A percentile compares a stretch with the other conserved stretches of the same genome.
Evolutionary conservation across 2,797 vertebrate species (phyloP).

Genomic region (Cetoscarus ocellatus): DNA sequence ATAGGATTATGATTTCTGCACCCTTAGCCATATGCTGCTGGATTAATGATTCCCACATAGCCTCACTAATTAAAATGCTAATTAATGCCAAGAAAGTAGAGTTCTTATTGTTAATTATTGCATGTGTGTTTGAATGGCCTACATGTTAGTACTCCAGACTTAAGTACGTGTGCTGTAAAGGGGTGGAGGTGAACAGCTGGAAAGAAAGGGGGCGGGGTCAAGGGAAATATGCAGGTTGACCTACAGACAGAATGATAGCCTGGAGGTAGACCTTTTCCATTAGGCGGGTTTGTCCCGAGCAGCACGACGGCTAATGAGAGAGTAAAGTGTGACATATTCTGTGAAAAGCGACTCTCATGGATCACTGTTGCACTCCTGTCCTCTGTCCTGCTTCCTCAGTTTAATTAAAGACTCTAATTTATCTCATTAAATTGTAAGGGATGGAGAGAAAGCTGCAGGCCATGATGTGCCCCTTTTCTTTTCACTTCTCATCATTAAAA

Average conservation of each 20-base stretch:
- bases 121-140: slow-evolving; percentile 19
- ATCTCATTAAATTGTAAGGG: slow-evolving; percentile 63
- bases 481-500: slow-evolving; percentile 3
- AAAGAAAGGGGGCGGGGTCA: slow-evolving; percentile 6
- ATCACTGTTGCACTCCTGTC: slow-evolving; percentile 31
- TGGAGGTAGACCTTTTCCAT: slow-evolving; percentile 30
- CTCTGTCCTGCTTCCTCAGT: slow-evolving; percentile 34
- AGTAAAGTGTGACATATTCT: slow-evolving; percentile 42
- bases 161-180: slow-evolving; percentile 20
- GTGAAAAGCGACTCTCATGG: slow-evolving; percentile 42
- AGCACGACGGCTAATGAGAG: slow-evolving; percentile 41
- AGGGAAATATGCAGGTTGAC: slow-evolving; percentile 34
- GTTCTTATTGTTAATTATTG: slow-evolving; percentile 51
- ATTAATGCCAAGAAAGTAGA: slow-evolving; percentile 69
- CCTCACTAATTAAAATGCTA: slow-evolving; percentile 81
- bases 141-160: slow-evolving; percentile 29
- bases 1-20: slow-evolving; percentile 79
- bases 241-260: slow-evolving; percentile 20
- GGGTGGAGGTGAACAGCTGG: slow-evolving; percentile 38
- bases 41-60: slow-evolving; percentile 76
- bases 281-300: slow-evolving; percentile 23
- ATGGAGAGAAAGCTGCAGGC: slow-evolving; percentile 24
- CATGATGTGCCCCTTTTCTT: slow-evolving; percentile 3
- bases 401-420: slow-evolving; percentile 69
- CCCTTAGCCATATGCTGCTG: slow-evolving; percentile 73